Evolutionary conservation across 2,888 invertebrate species (phyloP).

Genomic region (Monopis laevigella): DNA sequence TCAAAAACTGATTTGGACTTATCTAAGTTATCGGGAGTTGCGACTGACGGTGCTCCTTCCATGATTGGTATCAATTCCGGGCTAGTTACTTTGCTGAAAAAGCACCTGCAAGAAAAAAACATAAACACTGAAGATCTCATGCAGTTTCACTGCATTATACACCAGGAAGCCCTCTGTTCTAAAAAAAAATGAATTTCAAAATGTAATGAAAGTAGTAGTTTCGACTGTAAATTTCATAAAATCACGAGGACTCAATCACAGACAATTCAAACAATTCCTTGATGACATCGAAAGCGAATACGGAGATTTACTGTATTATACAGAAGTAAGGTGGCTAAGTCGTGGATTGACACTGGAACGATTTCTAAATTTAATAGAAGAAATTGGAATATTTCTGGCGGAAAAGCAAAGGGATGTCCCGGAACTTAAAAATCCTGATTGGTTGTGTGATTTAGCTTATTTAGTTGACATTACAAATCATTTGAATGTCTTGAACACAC

Average conservation of each 20-base stretch:
- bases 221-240: slow-evolving; percentile 5
- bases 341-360: no score
- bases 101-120: slow-evolving; percentile 19
- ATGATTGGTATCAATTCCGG: slow-evolving; percentile 21
- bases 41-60: slow-evolving; percentile 21
- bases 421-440: no score
- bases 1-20: slow-evolving; percentile 6
- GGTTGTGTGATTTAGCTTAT: no score
- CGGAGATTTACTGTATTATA: slow-evolving; percentile 18
- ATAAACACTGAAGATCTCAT: slow-evolving; percentile 1
- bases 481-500: no score
- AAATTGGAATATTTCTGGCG: no score
- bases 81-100: slow-evolving; percentile 18
- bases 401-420: no score
- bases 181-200: not conserved
- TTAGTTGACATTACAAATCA: no score
- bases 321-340: no score
- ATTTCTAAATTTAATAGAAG: no score
- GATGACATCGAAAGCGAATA: slow-evolving; percentile 17
- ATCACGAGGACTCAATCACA: slow-evolving; percentile 17
- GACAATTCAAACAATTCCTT: slow-evolving; percentile 18
- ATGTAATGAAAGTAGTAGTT: slow-evolving; percentile 5
- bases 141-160: slow-evolving; percentile 10
- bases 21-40: slow-evolving; percentile 15
- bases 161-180: slow-evolving; percentile 5